phyloP scores from a whole-genome alignment of 1,140 invertebrate species.

The Battus philenor region DNA sequence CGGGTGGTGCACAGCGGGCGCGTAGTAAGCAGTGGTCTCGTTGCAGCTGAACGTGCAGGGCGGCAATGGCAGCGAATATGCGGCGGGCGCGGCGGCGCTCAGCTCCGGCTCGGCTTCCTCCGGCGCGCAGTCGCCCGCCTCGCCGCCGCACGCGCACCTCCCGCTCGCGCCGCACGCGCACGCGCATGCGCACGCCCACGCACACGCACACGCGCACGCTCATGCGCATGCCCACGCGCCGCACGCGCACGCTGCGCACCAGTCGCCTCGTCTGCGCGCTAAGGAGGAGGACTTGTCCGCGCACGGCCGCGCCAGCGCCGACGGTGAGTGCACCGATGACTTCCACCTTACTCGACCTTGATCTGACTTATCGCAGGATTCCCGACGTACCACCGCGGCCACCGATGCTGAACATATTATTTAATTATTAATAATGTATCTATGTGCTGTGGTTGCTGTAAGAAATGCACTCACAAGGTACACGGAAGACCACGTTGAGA shows the following conservation, averaged over 20 bases:
- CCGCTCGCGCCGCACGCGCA: conserved; percentile 33
- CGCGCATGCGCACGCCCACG: conserved; percentile 39
- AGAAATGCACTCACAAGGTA: too few species aligned
- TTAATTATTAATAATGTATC: too few species aligned
- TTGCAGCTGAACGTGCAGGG: conserved; percentile 69
- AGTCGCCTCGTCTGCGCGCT: conserved; percentile 52
- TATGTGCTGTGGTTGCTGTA: too few species aligned
- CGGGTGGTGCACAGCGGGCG: too few species aligned
- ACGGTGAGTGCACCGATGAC: conserved; percentile 62
- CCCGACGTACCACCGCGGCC: too few species aligned
- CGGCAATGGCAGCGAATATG: conserved; percentile 45
- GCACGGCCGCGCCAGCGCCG: conserved; percentile 76
- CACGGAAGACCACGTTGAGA: too few species aligned
- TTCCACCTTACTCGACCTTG: too few species aligned
- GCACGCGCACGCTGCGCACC: conserved; percentile 52
- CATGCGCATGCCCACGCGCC: conserved; percentile 67
- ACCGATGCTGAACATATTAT: too few species aligned
- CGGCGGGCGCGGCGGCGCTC: conserved; percentile 40
- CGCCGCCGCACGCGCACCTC: conserved; percentile 51
- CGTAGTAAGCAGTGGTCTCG: too few species aligned
- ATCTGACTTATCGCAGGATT: too few species aligned
- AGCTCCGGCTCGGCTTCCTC: conserved; percentile 54
- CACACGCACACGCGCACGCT: conserved; percentile 45
- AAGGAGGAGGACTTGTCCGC: conserved; percentile 77
- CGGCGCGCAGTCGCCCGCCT: conserved; percentile 54